A percentile compares a stretch with the other conserved stretches of the same genome.
Evolutionary conservation across 2,888 invertebrate species (phyloP).

Genomic region (Euzetes globulus): DNA sequence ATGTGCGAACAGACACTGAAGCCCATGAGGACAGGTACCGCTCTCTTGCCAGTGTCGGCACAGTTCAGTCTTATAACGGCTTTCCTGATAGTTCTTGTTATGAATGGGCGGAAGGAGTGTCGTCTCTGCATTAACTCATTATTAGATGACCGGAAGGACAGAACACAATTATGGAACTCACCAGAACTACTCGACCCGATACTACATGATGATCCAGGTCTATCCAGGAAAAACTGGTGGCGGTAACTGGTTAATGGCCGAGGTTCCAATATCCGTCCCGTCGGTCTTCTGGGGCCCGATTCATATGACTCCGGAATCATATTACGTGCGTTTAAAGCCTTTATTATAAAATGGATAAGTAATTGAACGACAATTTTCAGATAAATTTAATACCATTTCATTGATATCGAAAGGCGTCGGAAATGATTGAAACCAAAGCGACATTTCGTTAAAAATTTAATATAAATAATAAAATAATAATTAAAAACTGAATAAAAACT

Average conservation of each 20-base stretch:
- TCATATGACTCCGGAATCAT: background rate
- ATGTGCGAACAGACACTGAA: conserved; percentile 37
- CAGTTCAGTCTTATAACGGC: conserved; percentile 37
- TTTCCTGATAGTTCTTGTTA: conserved; percentile 31
- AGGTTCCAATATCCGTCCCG: too few relatives aligned
- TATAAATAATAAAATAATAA: too few relatives aligned
- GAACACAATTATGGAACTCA: too few relatives aligned
- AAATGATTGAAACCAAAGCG: background rate
- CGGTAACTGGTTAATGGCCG: too few relatives aligned
- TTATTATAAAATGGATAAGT: background rate
- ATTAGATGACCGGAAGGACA: background rate
- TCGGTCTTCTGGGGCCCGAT: background rate
- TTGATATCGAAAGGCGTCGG: background rate
- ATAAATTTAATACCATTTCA: background rate
- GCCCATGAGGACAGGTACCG: conserved; percentile 33
- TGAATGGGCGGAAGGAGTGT: conserved; percentile 10
- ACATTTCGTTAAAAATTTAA: background rate
- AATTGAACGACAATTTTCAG: background rate
- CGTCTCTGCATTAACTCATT: background rate
- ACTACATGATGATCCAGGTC: background rate
- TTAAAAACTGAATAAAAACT: too few relatives aligned
- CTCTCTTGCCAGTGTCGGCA: conserved; percentile 36
- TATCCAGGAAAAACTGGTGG: background rate
- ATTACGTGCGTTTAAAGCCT: background rate
- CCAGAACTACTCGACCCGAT: background rate